Percentiles rank a stretch among this genome's conserved stretches.
phyloP scores from a whole-genome alignment of 1,140 invertebrate species.

The Atopsyche davidsoni region DNA sequence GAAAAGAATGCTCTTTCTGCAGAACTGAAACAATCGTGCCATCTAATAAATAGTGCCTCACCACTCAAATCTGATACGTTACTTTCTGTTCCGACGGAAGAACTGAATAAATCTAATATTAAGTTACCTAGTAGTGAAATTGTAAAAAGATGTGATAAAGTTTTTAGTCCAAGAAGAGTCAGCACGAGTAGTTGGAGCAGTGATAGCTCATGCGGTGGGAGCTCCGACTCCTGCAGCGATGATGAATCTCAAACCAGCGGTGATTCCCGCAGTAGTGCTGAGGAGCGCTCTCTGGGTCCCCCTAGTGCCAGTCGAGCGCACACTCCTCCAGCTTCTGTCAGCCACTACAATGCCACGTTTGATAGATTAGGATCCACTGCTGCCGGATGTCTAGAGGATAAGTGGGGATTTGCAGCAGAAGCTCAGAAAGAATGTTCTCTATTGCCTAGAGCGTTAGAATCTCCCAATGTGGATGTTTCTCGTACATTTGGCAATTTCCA shows the following conservation, averaged over 20 bases:
- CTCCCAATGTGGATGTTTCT: constrained; percentile 1
- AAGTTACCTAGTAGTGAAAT: constrained; percentile 9
- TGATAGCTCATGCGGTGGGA: constrained; percentile 13
- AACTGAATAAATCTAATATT: too few relatives aligned
- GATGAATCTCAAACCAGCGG: constrained; percentile 1
- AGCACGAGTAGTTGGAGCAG: constrained; percentile 12
- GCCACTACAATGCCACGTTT: constrained; percentile 41
- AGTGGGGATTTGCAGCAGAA: constrained; percentile 74
- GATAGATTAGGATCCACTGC: constrained; percentile 46
- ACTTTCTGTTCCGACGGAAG: constrained; percentile 5
- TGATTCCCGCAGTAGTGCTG: constrained; percentile 1
- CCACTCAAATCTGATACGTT: background rate
- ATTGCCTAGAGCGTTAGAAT: constrained; percentile 30
- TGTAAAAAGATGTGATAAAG: constrained; percentile 13
- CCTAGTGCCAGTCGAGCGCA: constrained; percentile 33
- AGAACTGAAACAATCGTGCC: constrained; percentile 1
- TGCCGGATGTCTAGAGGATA: constrained; percentile 49
- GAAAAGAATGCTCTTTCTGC: constrained; percentile 12
- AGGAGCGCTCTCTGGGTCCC: constrained; percentile 27
- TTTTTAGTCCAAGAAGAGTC: background rate
- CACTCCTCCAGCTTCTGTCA: background rate
- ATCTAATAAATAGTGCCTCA: too few relatives aligned
- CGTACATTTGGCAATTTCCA: constrained; percentile 19
- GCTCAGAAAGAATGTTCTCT: constrained; percentile 46
- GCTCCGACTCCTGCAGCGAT: constrained; percentile 12